Conservation (phyloP, 2,113 vertebrate species). For the Trachemys scripta region DNA sequence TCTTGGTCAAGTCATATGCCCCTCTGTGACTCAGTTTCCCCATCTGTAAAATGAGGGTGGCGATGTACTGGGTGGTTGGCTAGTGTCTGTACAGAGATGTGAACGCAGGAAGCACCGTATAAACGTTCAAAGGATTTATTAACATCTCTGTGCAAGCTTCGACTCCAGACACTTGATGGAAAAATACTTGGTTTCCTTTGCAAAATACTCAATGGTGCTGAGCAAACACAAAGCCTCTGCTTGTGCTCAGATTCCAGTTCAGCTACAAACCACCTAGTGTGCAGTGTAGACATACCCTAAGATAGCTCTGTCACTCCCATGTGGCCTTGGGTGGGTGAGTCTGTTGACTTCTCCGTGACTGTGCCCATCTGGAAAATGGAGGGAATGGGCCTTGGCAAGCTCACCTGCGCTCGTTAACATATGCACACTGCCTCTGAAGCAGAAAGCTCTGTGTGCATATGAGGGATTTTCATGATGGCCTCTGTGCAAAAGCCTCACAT, state of each 20-base stretch:
- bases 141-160: not conserved
- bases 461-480: not conserved
- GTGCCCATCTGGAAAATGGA: not conserved
- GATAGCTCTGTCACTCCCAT: no score
- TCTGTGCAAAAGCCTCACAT: not conserved
- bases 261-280: not conserved
- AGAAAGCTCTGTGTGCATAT: not conserved
- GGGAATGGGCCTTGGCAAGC: not conserved
- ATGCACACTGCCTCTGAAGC: no score
- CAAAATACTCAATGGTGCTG: not conserved
- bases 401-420: not conserved
- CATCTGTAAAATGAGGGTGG: not conserved
- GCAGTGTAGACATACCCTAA: no score
- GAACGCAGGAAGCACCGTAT: not conserved
- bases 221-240: not conserved
- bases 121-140: not conserved
- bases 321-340: not conserved
- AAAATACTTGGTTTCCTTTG: not conserved
- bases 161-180: not conserved
- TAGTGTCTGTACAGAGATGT: not conserved
- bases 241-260: not conserved
- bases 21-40: not conserved
- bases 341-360: not conserved
- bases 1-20: no score
- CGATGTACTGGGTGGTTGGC: not conserved